Conservation (phyloP, 2,113 vertebrate species). For the Neogale vison region DNA sequence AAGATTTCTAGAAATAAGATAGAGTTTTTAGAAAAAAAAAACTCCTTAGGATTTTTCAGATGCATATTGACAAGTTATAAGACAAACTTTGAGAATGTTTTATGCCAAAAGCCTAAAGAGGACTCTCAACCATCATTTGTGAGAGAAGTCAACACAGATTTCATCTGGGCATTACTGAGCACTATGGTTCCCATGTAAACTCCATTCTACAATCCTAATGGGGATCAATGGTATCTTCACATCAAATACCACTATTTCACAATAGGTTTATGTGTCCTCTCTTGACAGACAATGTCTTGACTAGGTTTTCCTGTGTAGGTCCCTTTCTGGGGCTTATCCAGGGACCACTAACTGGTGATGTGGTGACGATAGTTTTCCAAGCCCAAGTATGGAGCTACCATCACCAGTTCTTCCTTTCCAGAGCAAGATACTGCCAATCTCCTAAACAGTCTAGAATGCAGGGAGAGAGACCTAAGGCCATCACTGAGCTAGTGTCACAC, state of each 20-base stretch:
- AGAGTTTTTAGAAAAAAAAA: conserved; percentile 9
- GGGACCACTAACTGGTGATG: not conserved
- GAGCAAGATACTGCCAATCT: not conserved
- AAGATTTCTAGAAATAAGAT: conserved; percentile 50
- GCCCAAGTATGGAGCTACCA: not conserved
- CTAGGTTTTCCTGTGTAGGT: not conserved
- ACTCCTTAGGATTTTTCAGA: conserved; percentile 29
- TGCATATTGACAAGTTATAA: not conserved
- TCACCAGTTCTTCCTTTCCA: not conserved
- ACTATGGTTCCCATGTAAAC: not conserved
- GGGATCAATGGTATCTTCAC: not conserved
- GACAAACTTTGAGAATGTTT: not conserved
- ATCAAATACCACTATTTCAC: not conserved
- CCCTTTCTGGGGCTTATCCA: not conserved
- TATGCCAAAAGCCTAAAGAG: not conserved
- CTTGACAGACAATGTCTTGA: not conserved
- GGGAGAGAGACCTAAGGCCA: not conserved
- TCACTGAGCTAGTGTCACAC: not conserved
- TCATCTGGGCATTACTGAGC: not conserved
- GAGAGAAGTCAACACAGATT: not conserved
- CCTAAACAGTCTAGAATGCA: not conserved
- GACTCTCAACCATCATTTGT: not conserved
- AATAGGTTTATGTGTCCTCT: not conserved
- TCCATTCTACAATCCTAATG: not conserved
- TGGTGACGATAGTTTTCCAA: not conserved